Evolutionary conservation across 2,797 vertebrate genomes (phyloP).

Genomic region (Sitta carolinensis): DNA sequence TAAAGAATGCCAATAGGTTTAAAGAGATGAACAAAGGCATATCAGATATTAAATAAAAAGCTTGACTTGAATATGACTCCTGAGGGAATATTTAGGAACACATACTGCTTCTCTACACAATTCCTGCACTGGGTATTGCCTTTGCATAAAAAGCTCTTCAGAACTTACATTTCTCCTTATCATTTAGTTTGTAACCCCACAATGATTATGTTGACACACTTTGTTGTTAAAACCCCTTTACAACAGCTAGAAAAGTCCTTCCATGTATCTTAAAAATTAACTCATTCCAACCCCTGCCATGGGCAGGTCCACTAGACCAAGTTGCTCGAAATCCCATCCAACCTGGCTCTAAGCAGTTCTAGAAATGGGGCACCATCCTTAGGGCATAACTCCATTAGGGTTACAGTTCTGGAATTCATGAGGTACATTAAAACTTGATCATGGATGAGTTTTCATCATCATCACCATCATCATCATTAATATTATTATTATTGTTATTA

Average conservation of each 20-base stretch:
- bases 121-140: background rate
- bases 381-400: background rate
- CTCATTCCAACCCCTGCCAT: background rate
- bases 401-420: background rate
- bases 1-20: background rate
- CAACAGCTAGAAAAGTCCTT: background rate
- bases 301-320: background rate
- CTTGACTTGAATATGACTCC: background rate
- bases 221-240: background rate
- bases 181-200: background rate
- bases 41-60: background rate
- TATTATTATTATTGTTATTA: background rate
- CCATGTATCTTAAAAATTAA: background rate
- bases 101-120: background rate
- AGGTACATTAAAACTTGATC: background rate
- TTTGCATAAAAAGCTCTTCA: background rate
- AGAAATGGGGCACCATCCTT: background rate
- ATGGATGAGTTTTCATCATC: background rate
- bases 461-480: accelerated
- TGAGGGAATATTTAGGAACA: background rate
- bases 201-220: background rate
- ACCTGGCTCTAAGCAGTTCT: background rate
- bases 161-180: background rate
- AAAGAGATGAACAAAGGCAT: background rate
- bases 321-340: background rate